Evolutionary conservation across 1,140 invertebrate genomes (phyloP).

Genomic region (Drosophila tani): DNA sequence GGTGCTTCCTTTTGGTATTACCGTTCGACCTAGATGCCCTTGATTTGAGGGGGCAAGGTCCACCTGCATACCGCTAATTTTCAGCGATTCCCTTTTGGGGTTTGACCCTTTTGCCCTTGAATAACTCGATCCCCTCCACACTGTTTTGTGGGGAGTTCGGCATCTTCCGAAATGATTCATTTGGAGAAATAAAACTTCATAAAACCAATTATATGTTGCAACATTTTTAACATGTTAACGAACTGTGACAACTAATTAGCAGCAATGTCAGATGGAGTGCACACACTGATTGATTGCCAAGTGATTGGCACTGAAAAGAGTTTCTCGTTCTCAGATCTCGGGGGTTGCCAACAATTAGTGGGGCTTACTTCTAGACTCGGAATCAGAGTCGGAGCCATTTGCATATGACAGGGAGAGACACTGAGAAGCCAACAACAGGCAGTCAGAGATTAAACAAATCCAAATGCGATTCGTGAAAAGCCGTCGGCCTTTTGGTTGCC

Average conservation of each 20-base stretch:
- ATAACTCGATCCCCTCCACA: too few relatives aligned
- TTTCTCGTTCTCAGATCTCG: conserved; percentile 27
- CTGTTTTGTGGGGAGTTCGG: too few relatives aligned
- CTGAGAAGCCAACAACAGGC: conserved; percentile 11
- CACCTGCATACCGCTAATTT: too few relatives aligned
- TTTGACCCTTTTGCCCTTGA: too few relatives aligned
- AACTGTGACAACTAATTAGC: conserved; percentile 73
- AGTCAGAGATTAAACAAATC: conserved; percentile 37
- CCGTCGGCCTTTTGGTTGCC: conserved; percentile 64
- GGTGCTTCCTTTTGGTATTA: neutral
- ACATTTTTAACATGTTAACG: neutral
- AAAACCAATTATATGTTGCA: neutral
- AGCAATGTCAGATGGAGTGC: conserved; percentile 53
- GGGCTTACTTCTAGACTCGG: conserved; percentile 8
- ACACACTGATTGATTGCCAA: conserved; percentile 65
- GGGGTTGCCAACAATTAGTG: conserved; percentile 37
- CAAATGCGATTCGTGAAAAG: conserved; percentile 62
- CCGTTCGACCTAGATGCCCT: neutral
- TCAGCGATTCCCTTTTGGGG: too few relatives aligned
- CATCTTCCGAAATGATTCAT: too few relatives aligned
- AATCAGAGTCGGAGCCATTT: conserved; percentile 37
- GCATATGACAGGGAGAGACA: conserved; percentile 42
- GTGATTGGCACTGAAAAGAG: conserved; percentile 49
- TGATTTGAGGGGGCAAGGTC: neutral
- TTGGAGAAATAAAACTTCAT: too few relatives aligned